These are phyloP conservation scores for Calyptomena viridis DNA, from an alignment of 2,113 vertebrate genomes.

Conservation along the genomic window DNA sequence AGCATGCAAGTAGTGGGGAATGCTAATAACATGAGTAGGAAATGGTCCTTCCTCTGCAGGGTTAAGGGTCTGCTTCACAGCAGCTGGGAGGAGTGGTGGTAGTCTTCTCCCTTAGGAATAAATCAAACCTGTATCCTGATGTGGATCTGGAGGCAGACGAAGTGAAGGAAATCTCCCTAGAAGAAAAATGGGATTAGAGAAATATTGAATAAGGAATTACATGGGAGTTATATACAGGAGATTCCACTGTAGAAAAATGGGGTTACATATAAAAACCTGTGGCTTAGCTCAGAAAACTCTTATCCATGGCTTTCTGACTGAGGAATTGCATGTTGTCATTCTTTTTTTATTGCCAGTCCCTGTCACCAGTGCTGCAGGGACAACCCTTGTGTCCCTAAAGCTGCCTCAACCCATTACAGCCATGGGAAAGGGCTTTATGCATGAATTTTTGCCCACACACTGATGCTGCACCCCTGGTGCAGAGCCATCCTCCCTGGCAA, in stretches of 20 bases:
- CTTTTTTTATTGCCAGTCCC: not conserved
- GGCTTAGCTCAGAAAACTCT: not conserved
- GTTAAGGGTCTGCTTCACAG: not conserved
- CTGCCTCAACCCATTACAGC: not conserved
- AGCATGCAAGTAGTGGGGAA: conserved; percentile 27
- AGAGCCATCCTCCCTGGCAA: not conserved
- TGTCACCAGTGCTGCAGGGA: not conserved
- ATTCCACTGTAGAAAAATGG: not conserved
- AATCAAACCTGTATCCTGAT: not conserved
- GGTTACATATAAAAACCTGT: not conserved
- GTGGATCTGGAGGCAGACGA: not conserved
- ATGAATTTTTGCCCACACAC: accelerated
- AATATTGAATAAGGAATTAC: conserved; percentile 16
- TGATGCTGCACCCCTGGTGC: accelerated
- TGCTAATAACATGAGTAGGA: not conserved
- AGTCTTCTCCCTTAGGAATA: not conserved
- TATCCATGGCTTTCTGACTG: not conserved
- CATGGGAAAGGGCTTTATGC: not conserved
- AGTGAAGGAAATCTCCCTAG: not conserved
- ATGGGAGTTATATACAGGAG: not conserved
- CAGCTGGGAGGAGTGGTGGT: not conserved
- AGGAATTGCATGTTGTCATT: not conserved
- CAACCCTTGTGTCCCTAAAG: not conserved
- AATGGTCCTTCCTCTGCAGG: conserved; percentile 14
- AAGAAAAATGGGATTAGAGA: conserved; percentile 19